Percentiles rank a stretch among this genome's conserved stretches.
Evolutionary conservation across 2,113 vertebrate species (phyloP).

Genomic region (Aramus guarauna): DNA sequence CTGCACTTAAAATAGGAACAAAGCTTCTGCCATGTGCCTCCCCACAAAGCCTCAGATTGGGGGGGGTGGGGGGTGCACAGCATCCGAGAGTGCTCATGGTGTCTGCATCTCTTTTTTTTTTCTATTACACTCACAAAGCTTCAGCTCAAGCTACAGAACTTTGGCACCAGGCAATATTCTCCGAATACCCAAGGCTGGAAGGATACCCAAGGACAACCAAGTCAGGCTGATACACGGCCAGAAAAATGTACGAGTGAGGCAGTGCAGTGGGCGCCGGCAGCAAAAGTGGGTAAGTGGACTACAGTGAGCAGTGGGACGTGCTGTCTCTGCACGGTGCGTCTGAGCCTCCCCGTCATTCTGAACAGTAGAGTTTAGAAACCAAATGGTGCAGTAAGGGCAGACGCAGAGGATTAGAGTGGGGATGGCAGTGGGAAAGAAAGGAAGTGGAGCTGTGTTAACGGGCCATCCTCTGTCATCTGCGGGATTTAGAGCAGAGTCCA

Average conservation of each 20-base stretch:
- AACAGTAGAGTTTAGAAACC: too few relatives aligned
- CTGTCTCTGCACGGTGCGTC: not conserved
- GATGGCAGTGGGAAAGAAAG: too few relatives aligned
- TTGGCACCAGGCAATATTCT: not conserved
- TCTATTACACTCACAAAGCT: not conserved
- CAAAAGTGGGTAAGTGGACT: not conserved
- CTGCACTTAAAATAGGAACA: not conserved
- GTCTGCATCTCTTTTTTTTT: not conserved
- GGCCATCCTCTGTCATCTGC: not conserved
- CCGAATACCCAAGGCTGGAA: not conserved
- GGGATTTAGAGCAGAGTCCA: not conserved
- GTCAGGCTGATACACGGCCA: rapidly evolving
- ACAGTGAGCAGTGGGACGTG: rapidly evolving
- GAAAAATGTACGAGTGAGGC: not conserved
- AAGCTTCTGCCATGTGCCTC: not conserved
- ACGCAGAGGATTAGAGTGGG: too few relatives aligned
- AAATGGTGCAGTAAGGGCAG: too few relatives aligned
- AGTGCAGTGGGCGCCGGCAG: not conserved
- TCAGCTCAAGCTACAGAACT: not conserved
- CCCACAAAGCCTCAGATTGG: not conserved
- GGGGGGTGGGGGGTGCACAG: not conserved
- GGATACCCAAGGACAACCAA: not conserved
- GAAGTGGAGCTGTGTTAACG: not conserved
- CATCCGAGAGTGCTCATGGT: not conserved
- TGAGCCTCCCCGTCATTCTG: not conserved